Base-by-base conservation (phyloP, 2,888 invertebrate genomes). In the Maniola hyperantus region DNA sequence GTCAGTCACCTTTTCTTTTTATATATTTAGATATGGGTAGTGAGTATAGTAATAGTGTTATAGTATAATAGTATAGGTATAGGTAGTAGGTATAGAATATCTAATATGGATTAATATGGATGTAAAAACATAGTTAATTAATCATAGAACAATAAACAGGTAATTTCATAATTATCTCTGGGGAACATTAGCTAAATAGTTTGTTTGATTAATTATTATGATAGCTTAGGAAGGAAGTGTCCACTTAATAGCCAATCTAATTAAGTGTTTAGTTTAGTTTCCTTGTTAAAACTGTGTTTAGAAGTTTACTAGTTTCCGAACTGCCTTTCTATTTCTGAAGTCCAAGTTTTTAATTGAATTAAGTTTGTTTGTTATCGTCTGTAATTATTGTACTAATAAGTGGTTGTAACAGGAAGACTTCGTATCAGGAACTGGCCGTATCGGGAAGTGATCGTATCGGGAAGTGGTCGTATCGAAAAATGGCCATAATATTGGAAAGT, bases 261-360 rank as follows among this genome's bases (percentile, higher is more conserved):
- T 55, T 55, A 39, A 36, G 39, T 39, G 39, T 36, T 55, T 55
- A 39, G 55, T 20, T 36, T 39, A 39, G 39, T 18, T 55, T 36
- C 39, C 55, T 55, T 55, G 55, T 55, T 18, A 55, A 55, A 51
- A 55, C 36, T 18, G 8, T 39, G 39, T 39, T 55, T 11, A 11
- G 18, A 10, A 39, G 39, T 54, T 55, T 39, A 55, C 39, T 39
- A 55, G 55, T 39, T 55, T 34, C 8, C 11, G 7, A 53, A 26
- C 11, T 51, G 13, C 26, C 33, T 26, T 33, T 33, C n/a, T 10
- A 33, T 53, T 48, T 6, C 18, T 48, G 15, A 18, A 48, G 15
- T 18, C 4, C 33, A 26, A 51, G 33, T 33, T 11, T 53, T 53
- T 13, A 53, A 26, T 53, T 53, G 26, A 53, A 6, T 53, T 1